Evolutionary conservation across 2,113 vertebrate genomes (phyloP), one percentile per base, ranked within the genome.

Genomic region (Polypterus bichir): DNA sequence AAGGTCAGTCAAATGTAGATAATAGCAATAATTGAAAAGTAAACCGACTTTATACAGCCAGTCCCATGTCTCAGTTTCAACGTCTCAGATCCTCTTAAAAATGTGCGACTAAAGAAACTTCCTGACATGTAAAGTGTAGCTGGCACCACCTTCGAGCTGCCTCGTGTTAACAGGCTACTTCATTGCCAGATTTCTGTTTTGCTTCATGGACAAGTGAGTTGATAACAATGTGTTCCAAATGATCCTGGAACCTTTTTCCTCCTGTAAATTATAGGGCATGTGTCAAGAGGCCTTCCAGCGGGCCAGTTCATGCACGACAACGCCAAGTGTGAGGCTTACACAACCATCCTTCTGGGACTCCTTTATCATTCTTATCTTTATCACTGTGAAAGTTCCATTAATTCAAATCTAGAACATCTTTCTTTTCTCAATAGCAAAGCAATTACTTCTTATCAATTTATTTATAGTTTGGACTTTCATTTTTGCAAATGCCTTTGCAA

Each of bases 151-250:
- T 27, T 27, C 27, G 27, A 27, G 27, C 27, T 27, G 27, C 27
- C 27, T 27, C 27, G 27, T 27, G 27, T 27, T 62, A 51, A 51
- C 49, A 51, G 9, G 1, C 54, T 62, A 51, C 11, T 44, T 57
- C 5, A 44, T 46, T 54, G 60, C 49, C 49, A 62, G 49, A 54
- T 62, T 62, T 62, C 60, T 62, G 60, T 62, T 62, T 62, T 62
- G n/a, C 60, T 46, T 62, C 60, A 62, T 53, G 52, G 11, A 49
- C 5, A 10, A 11, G 27, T 8, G 51, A 52, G 49, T 44, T 49
- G 49, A n/a, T 62, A 47, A 51, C 45, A 54, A 54, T 8, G 45
- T 46, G 60, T 62, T 49, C 52, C 49, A 53, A 62, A 62, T 62
- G 49, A 62, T 54, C 52, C 48, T 27, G 53, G 44, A 57, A 45